phyloP scores from a whole-genome alignment of 92 coral and sea anemone species.

The Isaurus tuberculatus region DNA sequence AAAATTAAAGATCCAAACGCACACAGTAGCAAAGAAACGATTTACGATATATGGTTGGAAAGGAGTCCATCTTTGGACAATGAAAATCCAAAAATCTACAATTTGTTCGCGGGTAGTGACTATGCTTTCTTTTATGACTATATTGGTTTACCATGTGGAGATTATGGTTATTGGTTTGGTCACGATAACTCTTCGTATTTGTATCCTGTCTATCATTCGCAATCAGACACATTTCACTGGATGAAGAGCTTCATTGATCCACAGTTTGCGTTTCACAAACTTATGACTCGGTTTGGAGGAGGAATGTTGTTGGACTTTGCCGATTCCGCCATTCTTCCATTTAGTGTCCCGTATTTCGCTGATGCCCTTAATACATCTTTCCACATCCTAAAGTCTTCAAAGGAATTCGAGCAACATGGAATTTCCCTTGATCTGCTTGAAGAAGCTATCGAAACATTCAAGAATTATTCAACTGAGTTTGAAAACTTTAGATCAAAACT shows the following conservation, averaged over 20 bases:
- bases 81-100: conserved; percentile 70
- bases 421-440: conserved; percentile 62
- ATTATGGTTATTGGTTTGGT: conserved; percentile 90
- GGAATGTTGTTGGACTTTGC: conserved; percentile 78
- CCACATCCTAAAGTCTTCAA: conserved; percentile 56
- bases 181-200: conserved; percentile 51
- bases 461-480: conserved; percentile 62
- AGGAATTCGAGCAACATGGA: conserved; percentile 48
- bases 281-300: conserved; percentile 86
- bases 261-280: conserved; percentile 77
- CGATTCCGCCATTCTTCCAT: conserved; percentile 81
- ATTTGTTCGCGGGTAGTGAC: conserved; percentile 84
- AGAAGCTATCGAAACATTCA: conserved; percentile 71
- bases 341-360: conserved; percentile 73
- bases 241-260: conserved; percentile 84
- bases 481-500: conserved; percentile 48
- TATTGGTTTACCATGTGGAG: conserved; percentile 89
- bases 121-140: conserved; percentile 91
- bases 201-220: conserved; percentile 93
- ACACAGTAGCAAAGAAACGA: conserved; percentile 54
- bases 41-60: conserved; percentile 82
- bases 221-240: conserved; percentile 92
- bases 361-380: conserved; percentile 67
- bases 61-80: conserved; percentile 63
- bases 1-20: conserved; percentile 73